These are phyloP conservation scores for Coryphaenoides rupestris DNA, from an alignment of 2,113 vertebrate species.

Conservation along the genomic window DNA sequence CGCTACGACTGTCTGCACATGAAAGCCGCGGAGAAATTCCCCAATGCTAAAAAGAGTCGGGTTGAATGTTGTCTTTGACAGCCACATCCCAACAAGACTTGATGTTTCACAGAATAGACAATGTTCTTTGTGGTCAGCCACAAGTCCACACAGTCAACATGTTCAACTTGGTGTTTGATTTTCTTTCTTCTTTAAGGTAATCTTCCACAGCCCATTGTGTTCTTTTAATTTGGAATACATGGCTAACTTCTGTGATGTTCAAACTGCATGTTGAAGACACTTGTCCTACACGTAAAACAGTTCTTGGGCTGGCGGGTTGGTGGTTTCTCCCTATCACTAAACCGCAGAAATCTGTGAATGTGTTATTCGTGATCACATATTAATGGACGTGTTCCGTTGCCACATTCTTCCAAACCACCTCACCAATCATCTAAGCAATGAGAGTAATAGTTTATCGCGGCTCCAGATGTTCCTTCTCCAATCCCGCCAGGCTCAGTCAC, in stretches of 20 bases:
- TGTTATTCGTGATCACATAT: background rate
- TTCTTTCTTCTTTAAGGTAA: background rate
- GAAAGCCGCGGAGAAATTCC: conserved; percentile 57
- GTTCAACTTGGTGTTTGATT: background rate
- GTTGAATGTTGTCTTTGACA: conserved; percentile 47
- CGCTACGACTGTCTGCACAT: conserved; percentile 53
- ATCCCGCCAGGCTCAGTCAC: too few species aligned
- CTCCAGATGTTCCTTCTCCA: too few species aligned
- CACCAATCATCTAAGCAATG: background rate
- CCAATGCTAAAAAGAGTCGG: conserved; percentile 50
- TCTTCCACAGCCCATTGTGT: background rate
- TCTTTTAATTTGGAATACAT: background rate
- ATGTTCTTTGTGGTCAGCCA: conserved; percentile 24
- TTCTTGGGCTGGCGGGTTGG: background rate
- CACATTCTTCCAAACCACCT: background rate
- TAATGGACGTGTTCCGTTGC: too few species aligned
- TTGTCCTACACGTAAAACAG: background rate
- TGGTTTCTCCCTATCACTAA: background rate
- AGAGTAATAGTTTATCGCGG: background rate
- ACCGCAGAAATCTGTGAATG: background rate
- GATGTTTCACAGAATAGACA: conserved; percentile 40
- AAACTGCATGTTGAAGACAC: background rate
- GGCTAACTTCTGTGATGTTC: background rate
- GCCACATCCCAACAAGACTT: conserved; percentile 52
- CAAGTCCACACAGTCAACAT: conserved; percentile 16